Base-by-base conservation (phyloP, 2,797 vertebrate genomes). In the Crax fasciolata region DNA sequence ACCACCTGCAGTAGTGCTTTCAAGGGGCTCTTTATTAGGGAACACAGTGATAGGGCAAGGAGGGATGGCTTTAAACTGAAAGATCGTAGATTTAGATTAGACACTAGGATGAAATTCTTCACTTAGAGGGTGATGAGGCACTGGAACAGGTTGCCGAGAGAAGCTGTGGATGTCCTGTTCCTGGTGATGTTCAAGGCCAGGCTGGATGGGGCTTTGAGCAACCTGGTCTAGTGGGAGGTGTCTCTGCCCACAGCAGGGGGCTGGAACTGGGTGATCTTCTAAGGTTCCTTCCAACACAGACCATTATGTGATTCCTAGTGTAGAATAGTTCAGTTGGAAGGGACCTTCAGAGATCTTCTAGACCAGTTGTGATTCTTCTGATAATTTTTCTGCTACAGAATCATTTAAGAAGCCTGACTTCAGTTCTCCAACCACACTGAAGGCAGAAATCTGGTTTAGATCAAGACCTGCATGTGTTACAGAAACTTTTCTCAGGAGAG, bases 381-480 rank as follows among this genome's bases (percentile, higher is more conserved):
- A 28, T 3, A 19, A 63, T 14, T 43, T 39, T 39, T 39, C n/a
- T 84, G 41, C 55, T 78, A 62, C 20, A 79, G 41, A 70, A 66
- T 85, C 1, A 21, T 70, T 81, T 87, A 0, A 61, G 79, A 91
- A 86, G 13, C 51, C 75, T 58, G n/a, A 78, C 15, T 46, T 43
- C 32, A 11, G 51, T 79, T 96, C 63, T 94, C 7, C 55, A 88
- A 30, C 41, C 55, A 57, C 67, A 74, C 8, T 17, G 23, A 62
- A 51, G 38, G 48, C 63, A 76, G 30, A 84, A 91, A 88, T 84
- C 83, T 94, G 83, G 23, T 93, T 94, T 90, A 71, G 93, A 86
- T 96, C 51, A 91, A 73, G 70, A 57, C 25, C 28, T 81, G 52
- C 28, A 54, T 65, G 19, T 80, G 35, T 72, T 94, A 68, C 2